Evolutionary conservation across 1,140 invertebrate species (phyloP), one percentile per base, ranked within the genome.

Genomic region (Cepaea nemoralis): DNA sequence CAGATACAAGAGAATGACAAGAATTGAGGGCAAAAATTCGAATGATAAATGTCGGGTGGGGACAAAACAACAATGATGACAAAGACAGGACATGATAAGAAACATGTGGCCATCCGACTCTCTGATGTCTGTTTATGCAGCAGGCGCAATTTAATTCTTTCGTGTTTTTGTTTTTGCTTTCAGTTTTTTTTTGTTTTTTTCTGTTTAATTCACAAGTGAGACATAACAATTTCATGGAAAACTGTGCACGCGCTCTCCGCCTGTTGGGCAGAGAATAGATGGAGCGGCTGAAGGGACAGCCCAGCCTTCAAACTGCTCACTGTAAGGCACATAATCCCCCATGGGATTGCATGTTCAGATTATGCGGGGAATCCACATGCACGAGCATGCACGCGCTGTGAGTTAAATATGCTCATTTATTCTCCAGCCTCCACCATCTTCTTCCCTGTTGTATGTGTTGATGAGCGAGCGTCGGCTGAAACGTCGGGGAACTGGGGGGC

Each of bases 341-440:
- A 16, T n/a, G 59, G 59, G 33, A 63, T 63, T 63, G 59, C 59
- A 63, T 63, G 59, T 63, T 63, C 59, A 63, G 59, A 63, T 63
- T 63, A 63, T 31, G n/a, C 59, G 12, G 19, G 59, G 59, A 63
- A 63, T 63, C n/a, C 59, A 63, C 59, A 63, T 63, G 59, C 59
- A 63, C 12, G 27, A 63, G 59, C 59, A 63, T 63, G 59, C 59
- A 6, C 59, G 59, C 59, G n/a, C n/a, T 63, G n/a, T 63, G 59
- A 63, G 59, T 63, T 63, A 63, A 63, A 63, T 63, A 63, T 31
- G 59, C n/a, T 63, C 59, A 63, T 63, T 63, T 63, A 31, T 63
- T 63, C 27, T 31, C 59, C 59, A 5, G 10, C 16, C 59, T 63
- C 59, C n/a, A 31, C n/a, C 33, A 27, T 63, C 33, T 63, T 31